Evolutionary conservation across 2,888 invertebrate genomes (phyloP).

Genomic region (Hydraecia micacea): DNA sequence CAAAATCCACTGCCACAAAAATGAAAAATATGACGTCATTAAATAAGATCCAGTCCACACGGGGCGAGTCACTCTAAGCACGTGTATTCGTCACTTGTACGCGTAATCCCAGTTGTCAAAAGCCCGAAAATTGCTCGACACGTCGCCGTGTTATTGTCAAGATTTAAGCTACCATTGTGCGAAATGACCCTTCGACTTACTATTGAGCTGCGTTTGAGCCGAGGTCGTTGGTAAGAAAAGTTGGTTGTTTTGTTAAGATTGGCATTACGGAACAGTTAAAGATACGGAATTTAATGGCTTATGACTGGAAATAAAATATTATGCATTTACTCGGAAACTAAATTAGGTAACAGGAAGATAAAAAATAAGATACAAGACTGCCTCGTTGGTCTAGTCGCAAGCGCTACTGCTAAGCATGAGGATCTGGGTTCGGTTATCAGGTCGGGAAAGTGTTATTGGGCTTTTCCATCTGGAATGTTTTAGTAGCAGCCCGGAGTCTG

Average conservation of each 20-base stretch:
- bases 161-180: constrained; percentile 80
- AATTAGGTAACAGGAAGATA: background rate
- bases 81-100: constrained; percentile 73
- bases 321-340: background rate
- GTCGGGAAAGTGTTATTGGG: too few relatives aligned
- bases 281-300: background rate
- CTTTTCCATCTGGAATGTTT: too few relatives aligned
- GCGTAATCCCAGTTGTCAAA: constrained; percentile 76
- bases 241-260: background rate
- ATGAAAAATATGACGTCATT: constrained; percentile 67
- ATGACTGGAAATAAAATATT: background rate
- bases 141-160: constrained; percentile 76
- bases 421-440: too few relatives aligned
- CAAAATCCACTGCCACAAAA: constrained; percentile 45
- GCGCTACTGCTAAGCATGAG: background rate
- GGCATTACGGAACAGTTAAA: background rate
- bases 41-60: constrained; percentile 59
- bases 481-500: too few relatives aligned
- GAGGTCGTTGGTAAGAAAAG: background rate
- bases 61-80: constrained; percentile 63
- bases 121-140: constrained; percentile 75
- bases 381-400: background rate
- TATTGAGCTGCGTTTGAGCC: constrained; percentile 66
- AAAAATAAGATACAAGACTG: background rate
- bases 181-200: constrained; percentile 70